Conservation (phyloP, 1,140 invertebrate species). For the Euwallacea fornicatus region DNA sequence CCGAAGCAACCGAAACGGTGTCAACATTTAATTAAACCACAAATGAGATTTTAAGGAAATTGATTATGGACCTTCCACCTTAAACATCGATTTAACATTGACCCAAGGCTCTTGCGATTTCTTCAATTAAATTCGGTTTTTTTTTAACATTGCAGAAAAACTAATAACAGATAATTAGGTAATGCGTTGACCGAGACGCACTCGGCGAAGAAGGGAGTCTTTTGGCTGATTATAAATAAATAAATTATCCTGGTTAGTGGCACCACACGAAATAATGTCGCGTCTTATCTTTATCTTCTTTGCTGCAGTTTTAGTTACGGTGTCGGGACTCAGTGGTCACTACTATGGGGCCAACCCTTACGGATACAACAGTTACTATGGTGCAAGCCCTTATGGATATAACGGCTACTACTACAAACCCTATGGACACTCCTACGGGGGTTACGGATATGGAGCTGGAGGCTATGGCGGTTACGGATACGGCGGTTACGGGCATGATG, state of each 20-base stretch:
- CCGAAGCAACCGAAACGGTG: background rate
- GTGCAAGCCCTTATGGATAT: background rate
- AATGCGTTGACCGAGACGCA: conserved; percentile 1
- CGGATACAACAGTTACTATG: background rate
- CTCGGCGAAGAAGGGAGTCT: no score
- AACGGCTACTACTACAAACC: background rate
- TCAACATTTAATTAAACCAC: background rate
- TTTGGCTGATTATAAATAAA: no score
- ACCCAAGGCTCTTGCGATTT: background rate
- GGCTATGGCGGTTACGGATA: background rate
- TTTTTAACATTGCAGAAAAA: background rate
- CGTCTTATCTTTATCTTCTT: background rate
- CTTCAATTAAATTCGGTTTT: conserved; percentile 1
- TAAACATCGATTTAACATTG: background rate
- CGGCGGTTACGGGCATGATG: background rate
- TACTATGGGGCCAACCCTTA: background rate
- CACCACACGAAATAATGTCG: background rate
- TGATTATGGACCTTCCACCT: background rate
- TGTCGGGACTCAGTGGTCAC: background rate
- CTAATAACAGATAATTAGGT: conserved; percentile 17
- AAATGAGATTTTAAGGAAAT: background rate
- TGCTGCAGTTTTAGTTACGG: background rate
- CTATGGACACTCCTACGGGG: background rate
- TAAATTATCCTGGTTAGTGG: background rate
- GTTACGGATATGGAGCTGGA: conserved; percentile 6